Percentiles rank a stretch among this genome's conserved stretches.
phyloP scores from a whole-genome alignment of 1,140 invertebrate species.

The Helicoverpa zea region DNA sequence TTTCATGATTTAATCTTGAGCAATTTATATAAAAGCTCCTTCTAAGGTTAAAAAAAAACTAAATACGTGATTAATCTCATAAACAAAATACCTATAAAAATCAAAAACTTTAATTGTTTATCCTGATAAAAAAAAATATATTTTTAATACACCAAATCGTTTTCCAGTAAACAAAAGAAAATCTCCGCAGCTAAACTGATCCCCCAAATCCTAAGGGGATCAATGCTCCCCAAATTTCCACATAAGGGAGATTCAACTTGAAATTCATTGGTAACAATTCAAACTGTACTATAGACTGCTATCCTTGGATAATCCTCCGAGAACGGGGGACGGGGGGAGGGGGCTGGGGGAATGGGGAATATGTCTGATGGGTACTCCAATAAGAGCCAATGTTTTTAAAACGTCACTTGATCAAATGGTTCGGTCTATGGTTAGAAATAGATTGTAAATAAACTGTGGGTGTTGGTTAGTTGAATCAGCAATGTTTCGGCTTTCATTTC shows the following conservation, averaged over 20 bases:
- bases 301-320: slow-evolving; percentile 24
- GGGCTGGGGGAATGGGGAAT: neutral
- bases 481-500: too few species aligned
- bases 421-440: neutral
- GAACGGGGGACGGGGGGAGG: neutral
- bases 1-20: too few species aligned
- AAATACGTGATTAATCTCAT: too few species aligned
- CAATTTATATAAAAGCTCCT: too few species aligned
- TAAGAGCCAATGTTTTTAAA: slow-evolving; percentile 20
- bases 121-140: neutral
- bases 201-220: slow-evolving; percentile 38
- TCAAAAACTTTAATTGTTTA: too few species aligned
- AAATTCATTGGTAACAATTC: slow-evolving; percentile 50
- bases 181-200: slow-evolving; percentile 22
- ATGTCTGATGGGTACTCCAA: slow-evolving; percentile 10
- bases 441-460: neutral
- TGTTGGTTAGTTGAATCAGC: too few species aligned
- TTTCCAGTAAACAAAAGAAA: slow-evolving; percentile 13
- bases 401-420: slow-evolving; percentile 3
- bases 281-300: slow-evolving; percentile 38
- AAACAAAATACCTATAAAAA: too few species aligned
- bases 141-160: neutral
- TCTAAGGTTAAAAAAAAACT: too few species aligned
- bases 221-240: slow-evolving; percentile 34
- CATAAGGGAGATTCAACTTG: slow-evolving; percentile 38